Evolutionary conservation across 2,113 vertebrate species (phyloP).

Genomic region (Polypterus senegalus): DNA sequence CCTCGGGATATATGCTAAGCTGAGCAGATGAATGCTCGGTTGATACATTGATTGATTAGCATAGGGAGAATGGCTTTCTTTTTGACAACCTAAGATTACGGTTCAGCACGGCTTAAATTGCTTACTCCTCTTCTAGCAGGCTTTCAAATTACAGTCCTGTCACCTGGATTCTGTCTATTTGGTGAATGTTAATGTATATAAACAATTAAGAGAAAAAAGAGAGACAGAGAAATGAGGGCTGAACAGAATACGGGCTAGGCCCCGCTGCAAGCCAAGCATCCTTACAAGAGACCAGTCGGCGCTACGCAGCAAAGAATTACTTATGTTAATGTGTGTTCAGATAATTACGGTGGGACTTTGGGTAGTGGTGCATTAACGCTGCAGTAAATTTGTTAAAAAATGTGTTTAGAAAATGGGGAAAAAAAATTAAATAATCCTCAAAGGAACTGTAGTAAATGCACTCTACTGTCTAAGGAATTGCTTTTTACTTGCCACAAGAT

Average conservation of each 20-base stretch:
- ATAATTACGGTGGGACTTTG: constrained; percentile 14
- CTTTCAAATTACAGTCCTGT: constrained; percentile 97
- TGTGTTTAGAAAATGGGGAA: constrained; percentile 2
- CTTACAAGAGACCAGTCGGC: neutral
- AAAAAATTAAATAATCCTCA: constrained; percentile 33
- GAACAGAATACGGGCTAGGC: no score
- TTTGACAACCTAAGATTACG: constrained; percentile 97
- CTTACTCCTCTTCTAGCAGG: constrained; percentile 82
- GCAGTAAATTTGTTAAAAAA: neutral
- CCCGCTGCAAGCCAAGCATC: no score
- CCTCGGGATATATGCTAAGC: constrained; percentile 87
- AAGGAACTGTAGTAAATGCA: no score
- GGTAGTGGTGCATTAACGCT: constrained; percentile 2
- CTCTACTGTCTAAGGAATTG: no score
- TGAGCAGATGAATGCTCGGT: constrained; percentile 79
- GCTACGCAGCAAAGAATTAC: constrained; percentile 10
- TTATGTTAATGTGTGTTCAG: constrained; percentile 9
- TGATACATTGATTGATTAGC: constrained; percentile 95
- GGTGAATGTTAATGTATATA: constrained; percentile 96
- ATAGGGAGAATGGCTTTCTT: constrained; percentile 87
- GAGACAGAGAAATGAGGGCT: constrained; percentile 32
- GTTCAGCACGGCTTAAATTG: constrained; percentile 83
- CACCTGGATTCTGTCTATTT: constrained; percentile 89
- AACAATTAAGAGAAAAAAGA: constrained; percentile 77
- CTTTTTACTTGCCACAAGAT: no score